Evolutionary conservation across 2,888 invertebrate species (phyloP).

Genomic region (Drosophila hamatofila): DNA sequence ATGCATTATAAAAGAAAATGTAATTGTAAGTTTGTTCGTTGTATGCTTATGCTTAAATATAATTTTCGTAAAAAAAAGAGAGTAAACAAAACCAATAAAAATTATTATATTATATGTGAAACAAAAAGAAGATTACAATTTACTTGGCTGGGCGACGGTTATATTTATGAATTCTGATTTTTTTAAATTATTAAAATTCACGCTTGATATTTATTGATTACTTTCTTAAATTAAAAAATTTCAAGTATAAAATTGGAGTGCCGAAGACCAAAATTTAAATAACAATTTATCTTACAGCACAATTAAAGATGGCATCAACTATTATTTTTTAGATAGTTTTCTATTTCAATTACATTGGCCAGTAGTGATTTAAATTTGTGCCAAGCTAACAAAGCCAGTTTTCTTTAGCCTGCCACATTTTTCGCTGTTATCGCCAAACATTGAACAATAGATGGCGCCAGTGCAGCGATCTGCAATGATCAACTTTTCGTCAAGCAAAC

Average conservation of each 20-base stretch:
- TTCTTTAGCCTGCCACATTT: background rate
- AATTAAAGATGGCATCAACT: no score
- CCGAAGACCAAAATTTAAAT: no score
- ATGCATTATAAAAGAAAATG: constrained; percentile 76
- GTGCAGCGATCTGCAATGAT: no score
- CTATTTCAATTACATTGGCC: background rate
- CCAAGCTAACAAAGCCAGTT: background rate
- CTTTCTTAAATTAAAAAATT: no score
- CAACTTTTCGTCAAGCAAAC: background rate
- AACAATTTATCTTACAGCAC: no score
- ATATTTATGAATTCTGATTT: background rate
- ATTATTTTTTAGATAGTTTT: no score
- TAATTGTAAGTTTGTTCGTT: constrained; percentile 77
- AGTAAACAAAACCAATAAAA: constrained; percentile 67
- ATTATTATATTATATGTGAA: constrained; percentile 57
- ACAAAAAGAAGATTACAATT: background rate
- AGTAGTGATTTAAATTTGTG: background rate
- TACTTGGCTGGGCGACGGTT: no score
- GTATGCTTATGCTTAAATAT: constrained; percentile 74
- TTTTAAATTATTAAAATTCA: no score
- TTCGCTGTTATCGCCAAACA: background rate
- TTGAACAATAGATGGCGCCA: constrained; percentile 28
- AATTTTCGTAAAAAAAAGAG: constrained; percentile 65
- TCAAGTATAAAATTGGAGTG: no score
- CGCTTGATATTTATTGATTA: no score